Base-by-base conservation (phyloP, 2,888 invertebrate genomes). In the Antitype chi region DNA sequence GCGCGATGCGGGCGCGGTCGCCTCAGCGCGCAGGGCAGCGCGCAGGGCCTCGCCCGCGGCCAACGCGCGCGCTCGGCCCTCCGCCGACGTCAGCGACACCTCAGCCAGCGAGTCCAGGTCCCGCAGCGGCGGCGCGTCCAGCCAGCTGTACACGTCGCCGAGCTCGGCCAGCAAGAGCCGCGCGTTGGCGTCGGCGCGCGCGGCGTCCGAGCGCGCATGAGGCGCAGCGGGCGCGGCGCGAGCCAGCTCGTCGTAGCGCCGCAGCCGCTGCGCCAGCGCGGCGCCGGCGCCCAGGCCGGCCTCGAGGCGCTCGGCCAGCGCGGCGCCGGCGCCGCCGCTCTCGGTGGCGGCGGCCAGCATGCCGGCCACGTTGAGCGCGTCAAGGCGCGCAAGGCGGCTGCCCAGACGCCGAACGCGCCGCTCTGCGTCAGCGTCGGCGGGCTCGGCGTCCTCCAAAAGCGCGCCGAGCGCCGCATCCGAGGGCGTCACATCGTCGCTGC, bases 291-390 rank as follows among this genome's bases (percentile, higher is more conserved):
- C 97, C 74, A 91, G 90, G 32, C 98, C 85, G 98, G 95, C 90
- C 94, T 98, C 89, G 68, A 92, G 90, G 98, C 97, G 91, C 78
- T 97, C 97, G 82, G 97, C 97, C 52, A 97, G 97, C 92, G 97
- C 97, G n/a, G 98, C 92, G 74, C 91, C 98, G 64, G 99, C 97
- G 11, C 99, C 99, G 98, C 98, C 93, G 98, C 99, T 97, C 97
- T 98, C 93, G 97, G 98, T 89, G 96, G 97, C 96, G 97, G 94
- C 96, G 74, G 93, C 94, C 79, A 95, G 93, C 98, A 78, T 99
- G 98, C 97, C 99, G 98, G 89, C 98, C 98, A 90, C 99, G 98
- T 84, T 98, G 98, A 94, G 94, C 74, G 95, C 94, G 87, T 94
- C 96, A 57, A 95, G 93, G 77, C 98, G 97, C 52, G 99, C 98